Evolutionary conservation across 1,140 invertebrate species (phyloP), one percentile per base, ranked within the genome.

Genomic region (Drosophila tristis): DNA sequence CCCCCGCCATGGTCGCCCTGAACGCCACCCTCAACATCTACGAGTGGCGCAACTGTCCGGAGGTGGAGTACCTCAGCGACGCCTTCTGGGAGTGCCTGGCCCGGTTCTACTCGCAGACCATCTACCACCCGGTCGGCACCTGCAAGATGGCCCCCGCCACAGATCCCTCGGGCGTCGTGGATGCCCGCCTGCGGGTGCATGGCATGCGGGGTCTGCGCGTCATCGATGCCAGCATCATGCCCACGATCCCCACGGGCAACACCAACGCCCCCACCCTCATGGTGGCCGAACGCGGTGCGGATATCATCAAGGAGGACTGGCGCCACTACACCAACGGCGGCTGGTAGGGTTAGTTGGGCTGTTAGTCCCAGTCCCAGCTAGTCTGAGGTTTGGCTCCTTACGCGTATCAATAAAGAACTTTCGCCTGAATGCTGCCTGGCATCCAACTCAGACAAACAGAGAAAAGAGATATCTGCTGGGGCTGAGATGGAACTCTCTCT

Each of bases 171-270:
- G 93, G 95, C 0, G 95, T 96, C 0, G 95, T 96, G 1, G 94
- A 95, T 82, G 73, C 93, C 0, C 89, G 94, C 31, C 81, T 95
- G 2, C 92, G 93, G 42, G 95, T 96, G 0, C 92, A 94, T 13
- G 95, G 95, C 0, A 78, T 96, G 0, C 58, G 81, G 0, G 90
- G 93, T 1, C 79, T 96, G 0, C 91, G 96, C 6, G 95, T 96
- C 0, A 93, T 95, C 4, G 96, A 96, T 76, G 95, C 94, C 2
- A 96, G 95, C 58, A 94, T 96, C 2, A 96, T 96, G 95, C 96
- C 96, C 2, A 93, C 90, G 2, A 94, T 96, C 25, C 91, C 94
- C 1, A 94, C 93, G 1, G 96, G 95, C 0, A 96, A 96, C 80
- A 96, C 95, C 0, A 96, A 96, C 70, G 95, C 95, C 0, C 94